phyloP scores from a whole-genome alignment of 2,113 vertebrate genomes.

The Leptosomus discolor region DNA sequence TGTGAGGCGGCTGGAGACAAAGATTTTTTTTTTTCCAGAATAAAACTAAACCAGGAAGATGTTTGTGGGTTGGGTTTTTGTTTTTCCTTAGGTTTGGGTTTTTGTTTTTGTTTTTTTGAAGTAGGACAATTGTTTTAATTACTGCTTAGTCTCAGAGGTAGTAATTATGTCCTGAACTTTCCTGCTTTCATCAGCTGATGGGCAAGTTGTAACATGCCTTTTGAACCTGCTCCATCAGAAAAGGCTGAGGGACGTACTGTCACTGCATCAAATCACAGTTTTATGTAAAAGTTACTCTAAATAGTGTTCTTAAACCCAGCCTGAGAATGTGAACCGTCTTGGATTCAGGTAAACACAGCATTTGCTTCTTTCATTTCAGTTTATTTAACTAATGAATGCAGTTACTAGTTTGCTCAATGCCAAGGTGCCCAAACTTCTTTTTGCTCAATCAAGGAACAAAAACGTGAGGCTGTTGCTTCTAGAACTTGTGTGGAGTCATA shows the following conservation, averaged over 20 bases:
- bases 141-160: background rate
- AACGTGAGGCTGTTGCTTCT: background rate
- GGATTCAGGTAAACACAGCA: background rate
- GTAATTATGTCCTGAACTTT: background rate
- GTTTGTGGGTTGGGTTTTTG: background rate
- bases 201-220: background rate
- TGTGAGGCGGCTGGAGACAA: background rate
- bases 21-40: background rate
- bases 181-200: background rate
- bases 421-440: background rate
- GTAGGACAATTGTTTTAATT: conserved; percentile 8
- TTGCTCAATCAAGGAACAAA: background rate
- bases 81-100: background rate
- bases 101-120: background rate
- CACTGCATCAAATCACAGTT: background rate
- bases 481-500: background rate
- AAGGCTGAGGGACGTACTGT: background rate
- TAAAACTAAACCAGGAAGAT: background rate
- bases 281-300: background rate
- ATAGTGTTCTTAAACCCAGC: background rate
- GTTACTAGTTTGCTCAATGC: background rate
- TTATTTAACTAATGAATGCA: background rate
- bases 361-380: background rate
- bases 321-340: background rate
- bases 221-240: background rate